Conservation (phyloP, 1,140 invertebrate genomes). For the Gyrodactylus bullatarudis region DNA sequence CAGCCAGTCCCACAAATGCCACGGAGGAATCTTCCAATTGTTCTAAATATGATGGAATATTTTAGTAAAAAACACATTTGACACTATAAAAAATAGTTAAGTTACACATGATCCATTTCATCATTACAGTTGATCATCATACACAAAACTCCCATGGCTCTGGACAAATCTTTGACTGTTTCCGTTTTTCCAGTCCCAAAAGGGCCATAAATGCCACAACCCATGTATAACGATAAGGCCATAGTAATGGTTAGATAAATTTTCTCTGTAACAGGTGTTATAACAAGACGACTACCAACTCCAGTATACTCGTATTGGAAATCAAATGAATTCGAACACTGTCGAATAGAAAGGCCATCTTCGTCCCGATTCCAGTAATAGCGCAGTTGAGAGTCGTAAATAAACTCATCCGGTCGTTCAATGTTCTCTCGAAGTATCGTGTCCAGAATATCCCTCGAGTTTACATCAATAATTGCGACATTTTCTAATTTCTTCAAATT, state of each 20-base stretch:
- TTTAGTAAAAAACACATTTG: neutral
- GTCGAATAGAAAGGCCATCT: slow-evolving; percentile 41
- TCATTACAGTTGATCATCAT: slow-evolving; percentile 64
- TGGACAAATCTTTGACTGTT: slow-evolving; percentile 53
- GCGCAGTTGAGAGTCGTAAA: slow-evolving; percentile 57
- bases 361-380: slow-evolving; percentile 53
- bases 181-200: slow-evolving; percentile 52
- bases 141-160: slow-evolving; percentile 45
- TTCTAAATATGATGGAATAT: slow-evolving; percentile 13
- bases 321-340: slow-evolving; percentile 48
- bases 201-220: slow-evolving; percentile 37
- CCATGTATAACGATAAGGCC: slow-evolving; percentile 47
- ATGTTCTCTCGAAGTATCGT: slow-evolving; percentile 49
- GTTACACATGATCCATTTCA: slow-evolving; percentile 40
- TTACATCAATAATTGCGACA: slow-evolving; percentile 51
- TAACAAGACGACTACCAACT: slow-evolving; percentile 47
- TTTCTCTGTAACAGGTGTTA: slow-evolving; percentile 55
- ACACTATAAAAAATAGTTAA: neutral
- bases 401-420: slow-evolving; percentile 41
- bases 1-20: slow-evolving; percentile 40
- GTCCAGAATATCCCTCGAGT: slow-evolving; percentile 52
- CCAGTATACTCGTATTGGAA: slow-evolving; percentile 82
- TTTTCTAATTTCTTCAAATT: slow-evolving; percentile 52
- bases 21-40: slow-evolving; percentile 44
- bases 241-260: slow-evolving; percentile 53